Conservation (phyloP, 2,113 vertebrate genomes). For the Diglossa brunneiventris region DNA sequence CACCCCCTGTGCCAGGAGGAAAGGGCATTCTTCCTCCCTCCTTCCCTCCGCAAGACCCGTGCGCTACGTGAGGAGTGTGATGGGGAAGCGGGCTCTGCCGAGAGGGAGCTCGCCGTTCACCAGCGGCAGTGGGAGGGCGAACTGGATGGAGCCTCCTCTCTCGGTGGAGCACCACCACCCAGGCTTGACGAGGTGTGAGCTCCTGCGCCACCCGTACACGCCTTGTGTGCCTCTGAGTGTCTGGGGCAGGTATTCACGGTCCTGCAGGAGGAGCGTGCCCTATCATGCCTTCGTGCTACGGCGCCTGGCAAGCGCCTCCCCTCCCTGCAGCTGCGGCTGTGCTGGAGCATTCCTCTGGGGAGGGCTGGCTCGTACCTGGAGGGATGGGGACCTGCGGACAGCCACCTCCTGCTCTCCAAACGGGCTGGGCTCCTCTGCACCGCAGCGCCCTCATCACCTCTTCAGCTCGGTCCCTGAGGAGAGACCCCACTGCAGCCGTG, state of each 20-base stretch:
- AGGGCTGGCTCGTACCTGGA: background rate
- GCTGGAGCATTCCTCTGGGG: constrained; percentile 14
- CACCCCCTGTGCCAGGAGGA: background rate
- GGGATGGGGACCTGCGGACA: accelerated
- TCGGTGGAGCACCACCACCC: background rate
- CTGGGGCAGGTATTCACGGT: constrained; percentile 60
- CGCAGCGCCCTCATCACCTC: background rate
- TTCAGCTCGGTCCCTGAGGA: background rate
- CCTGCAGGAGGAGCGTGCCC: constrained; percentile 3
- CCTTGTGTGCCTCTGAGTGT: constrained; percentile 27
- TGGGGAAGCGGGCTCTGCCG: background rate
- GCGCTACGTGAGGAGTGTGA: background rate
- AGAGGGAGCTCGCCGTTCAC: background rate
- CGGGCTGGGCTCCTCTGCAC: background rate
- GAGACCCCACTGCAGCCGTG: accelerated
- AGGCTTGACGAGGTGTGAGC: constrained; percentile 19
- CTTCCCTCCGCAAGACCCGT: background rate
- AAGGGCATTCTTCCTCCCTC: background rate
- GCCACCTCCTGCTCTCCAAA: background rate
- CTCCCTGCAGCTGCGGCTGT: constrained; percentile 35
- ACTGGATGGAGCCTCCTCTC: background rate
- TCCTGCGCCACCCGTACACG: constrained; percentile 5
- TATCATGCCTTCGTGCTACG: constrained; percentile 45
- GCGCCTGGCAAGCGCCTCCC: background rate
- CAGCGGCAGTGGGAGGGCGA: background rate